Evolutionary conservation across 2,888 invertebrate species (phyloP), one percentile per base, ranked within the genome.

Genomic region (Macaria notata): DNA sequence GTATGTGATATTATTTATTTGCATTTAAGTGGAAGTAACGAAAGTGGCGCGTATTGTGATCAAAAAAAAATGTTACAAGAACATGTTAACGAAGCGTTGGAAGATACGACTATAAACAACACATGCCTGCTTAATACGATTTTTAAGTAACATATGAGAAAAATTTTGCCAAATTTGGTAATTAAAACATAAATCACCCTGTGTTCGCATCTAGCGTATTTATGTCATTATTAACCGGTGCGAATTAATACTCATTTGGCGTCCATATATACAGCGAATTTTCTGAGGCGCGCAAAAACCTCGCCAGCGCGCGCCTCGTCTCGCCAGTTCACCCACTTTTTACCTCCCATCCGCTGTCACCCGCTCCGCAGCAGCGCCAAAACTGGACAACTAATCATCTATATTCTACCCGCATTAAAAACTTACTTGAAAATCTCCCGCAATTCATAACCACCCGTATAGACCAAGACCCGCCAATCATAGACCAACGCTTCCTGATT

Each of bases 201-300:
- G 76, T 89, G 80, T 74, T 72, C 72, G 81, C 79, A 78, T 78
- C 83, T 84, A 86, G 81, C 75, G 83, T 90, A 90, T 90, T 91
- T 91, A 90, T 91, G 91, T 91, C 91, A 91, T 90, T 90, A 91
- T 91, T 91, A 91, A 88, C 87, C 81, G 81, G 84, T 78, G 87
- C 80, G 86, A 90, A 90, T 90, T 89, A 91, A 90, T 90, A 86
- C 88, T 88, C 88, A 88, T 91, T 89, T 87, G 81, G 82, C 76
- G 84, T 80, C 79, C 85, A 83, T 84, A 87, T 88, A 87, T 83
- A 82, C 80, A 81, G 79, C 84, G 76, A 76, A 81, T 78, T 78
- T 78, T 77, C 82, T 77, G 78, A 76, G 74, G 75, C 73, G 70
- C 45, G 51, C 63, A 71, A 80, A 89, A 87, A 84, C 77, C 79